Base-by-base conservation (phyloP, 2,888 invertebrate genomes). In the Gisinianus flammeolus region DNA sequence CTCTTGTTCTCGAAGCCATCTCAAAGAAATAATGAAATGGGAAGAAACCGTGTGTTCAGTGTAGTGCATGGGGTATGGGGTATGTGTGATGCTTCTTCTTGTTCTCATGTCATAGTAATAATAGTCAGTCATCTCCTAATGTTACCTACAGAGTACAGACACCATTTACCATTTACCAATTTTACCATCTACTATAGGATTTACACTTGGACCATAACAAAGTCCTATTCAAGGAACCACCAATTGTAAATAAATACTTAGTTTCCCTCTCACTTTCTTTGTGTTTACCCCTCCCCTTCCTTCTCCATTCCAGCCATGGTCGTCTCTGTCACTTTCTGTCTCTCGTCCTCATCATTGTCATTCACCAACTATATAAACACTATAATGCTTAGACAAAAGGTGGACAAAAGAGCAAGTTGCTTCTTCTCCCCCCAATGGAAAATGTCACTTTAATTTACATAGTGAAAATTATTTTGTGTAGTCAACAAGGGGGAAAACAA, bases 371-470 rank as follows among this genome's bases (percentile, higher is more conserved):
- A 2, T 26, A 58, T n/a, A 44, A 2, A 44, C 28, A 6, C 3
- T 26, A 58, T n/a, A n/a, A n/a, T 10, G 12, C 62, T 28, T 44
- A 19, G 8, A 44, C 12, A 16, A 44, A 6, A 44, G 44, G 44
- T 26, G 12, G 28, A 62, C 26, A 62, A 26, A 28, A 26, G 62
- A 62, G 62, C 6, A 54, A n/a, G 16, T n/a, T 54, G 19, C 54
- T 19, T 44, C 6, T 54, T 54, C 54, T 54, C 54, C 54, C 3
- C 54, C 16, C 54, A n/a, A 16, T 54, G 22, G 26, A 26, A 62
- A 62, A 62, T 62, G 62, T 62, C 62, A 62, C 26, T 62, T 62
- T 62, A 62, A 62, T 62, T 62, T 62, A 62, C 62, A 62, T 62
- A 62, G 24, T 62, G 10, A 28, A 26, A 62, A 62, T 62, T 62